These are phyloP conservation scores for Phenganax subtilis DNA, from an alignment of 92 coral and sea anemone species.

Conservation along the genomic window DNA sequence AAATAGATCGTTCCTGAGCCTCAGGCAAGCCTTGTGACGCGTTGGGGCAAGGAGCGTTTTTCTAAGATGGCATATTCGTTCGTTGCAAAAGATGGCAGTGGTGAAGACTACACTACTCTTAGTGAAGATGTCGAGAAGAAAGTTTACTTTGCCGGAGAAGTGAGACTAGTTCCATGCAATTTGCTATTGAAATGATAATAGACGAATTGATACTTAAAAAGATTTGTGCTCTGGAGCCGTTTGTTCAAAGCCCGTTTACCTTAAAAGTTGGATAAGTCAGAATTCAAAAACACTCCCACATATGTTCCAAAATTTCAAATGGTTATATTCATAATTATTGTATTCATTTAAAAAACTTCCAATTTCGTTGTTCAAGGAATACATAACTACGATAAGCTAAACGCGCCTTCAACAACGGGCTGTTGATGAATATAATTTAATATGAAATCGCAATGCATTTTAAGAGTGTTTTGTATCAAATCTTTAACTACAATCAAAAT, in stretches of 20 bases:
- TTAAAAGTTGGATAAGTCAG: too few relatives aligned
- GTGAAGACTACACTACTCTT: conserved; percentile 76
- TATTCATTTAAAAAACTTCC: not conserved
- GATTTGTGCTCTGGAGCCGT: too few relatives aligned
- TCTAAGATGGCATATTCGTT: conserved; percentile 94
- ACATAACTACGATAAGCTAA: not conserved
- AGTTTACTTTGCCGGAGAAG: conserved; percentile 94
- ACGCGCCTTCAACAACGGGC: not conserved
- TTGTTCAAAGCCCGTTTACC: too few relatives aligned
- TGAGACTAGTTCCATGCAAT: conserved; percentile 1
- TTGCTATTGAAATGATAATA: not conserved
- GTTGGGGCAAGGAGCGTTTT: conserved; percentile 78
- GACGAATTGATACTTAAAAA: too few relatives aligned
- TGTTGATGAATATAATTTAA: too few relatives aligned
- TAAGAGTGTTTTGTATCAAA: too few relatives aligned
- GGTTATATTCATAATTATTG: too few relatives aligned
- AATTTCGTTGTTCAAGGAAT: not conserved
- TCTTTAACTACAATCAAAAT: not conserved
- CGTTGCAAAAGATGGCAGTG: conserved; percentile 77
- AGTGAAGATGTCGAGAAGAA: conserved; percentile 65
- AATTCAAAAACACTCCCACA: too few relatives aligned
- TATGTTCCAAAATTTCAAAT: too few relatives aligned
- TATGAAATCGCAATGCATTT: too few relatives aligned
- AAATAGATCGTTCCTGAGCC: conserved; percentile 68
- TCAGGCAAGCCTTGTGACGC: conserved; percentile 66